A percentile compares a stretch with the other conserved stretches of the same genome.
Conservation (phyloP, 53 echinoderm and acorn worm genomes). For the Crossaster papposus region DNA sequence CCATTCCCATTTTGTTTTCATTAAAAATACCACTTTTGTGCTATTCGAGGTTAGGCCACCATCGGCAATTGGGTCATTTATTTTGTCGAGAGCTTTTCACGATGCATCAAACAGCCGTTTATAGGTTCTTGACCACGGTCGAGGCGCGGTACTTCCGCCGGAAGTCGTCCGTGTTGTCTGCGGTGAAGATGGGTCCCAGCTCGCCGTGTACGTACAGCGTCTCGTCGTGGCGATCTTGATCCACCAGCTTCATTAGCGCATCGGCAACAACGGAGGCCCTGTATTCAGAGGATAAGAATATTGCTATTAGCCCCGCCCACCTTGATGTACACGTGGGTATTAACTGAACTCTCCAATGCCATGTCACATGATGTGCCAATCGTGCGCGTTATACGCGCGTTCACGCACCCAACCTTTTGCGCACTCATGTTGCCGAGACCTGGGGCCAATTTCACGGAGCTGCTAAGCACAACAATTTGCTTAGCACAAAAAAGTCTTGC, state of each 20-base stretch:
- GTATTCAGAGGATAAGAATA: background rate
- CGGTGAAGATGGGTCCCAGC: constrained; percentile 48
- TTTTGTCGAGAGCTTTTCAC: background rate
- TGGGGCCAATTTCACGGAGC: too few species aligned
- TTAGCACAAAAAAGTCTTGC: too few species aligned
- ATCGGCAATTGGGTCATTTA: background rate
- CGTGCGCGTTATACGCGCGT: too few species aligned
- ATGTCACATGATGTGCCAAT: too few species aligned
- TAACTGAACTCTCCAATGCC: too few species aligned
- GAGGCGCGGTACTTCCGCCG: constrained; percentile 56
- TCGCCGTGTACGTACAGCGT: constrained; percentile 56
- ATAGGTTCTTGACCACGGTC: constrained; percentile 48
- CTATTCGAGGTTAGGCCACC: background rate
- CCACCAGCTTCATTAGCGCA: constrained; percentile 36
- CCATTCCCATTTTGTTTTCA: too few species aligned
- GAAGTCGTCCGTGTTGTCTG: constrained; percentile 42
- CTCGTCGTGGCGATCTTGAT: constrained; percentile 55
- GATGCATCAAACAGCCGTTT: background rate
- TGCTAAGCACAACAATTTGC: too few species aligned
- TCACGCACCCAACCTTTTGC: too few species aligned
- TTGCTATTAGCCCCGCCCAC: background rate
- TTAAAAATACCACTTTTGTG: background rate
- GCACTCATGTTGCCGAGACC: too few species aligned
- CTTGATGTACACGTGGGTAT: too few species aligned
- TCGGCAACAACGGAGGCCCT: constrained; percentile 30